Evolutionary conservation across 2,113 vertebrate genomes (phyloP), one percentile per base, ranked within the genome.

Genomic region (Myiopsitta monachus): DNA sequence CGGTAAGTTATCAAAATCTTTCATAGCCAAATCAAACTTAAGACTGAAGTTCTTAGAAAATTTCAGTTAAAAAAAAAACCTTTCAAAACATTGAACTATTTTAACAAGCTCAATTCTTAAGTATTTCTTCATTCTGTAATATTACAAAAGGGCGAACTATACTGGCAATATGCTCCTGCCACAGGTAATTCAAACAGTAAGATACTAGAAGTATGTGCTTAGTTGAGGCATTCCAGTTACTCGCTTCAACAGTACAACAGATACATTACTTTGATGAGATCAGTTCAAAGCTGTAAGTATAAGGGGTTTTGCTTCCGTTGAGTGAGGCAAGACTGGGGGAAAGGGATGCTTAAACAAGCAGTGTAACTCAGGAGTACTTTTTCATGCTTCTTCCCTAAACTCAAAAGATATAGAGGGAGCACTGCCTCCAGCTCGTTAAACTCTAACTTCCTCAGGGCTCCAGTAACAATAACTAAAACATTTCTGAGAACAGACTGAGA

Each of bases 201-300:
- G 28, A 36, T 30, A 73, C 31, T 3, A 46, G 3, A 47, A 54
- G 44, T 5, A 5, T 14, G 7, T 46, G 44, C 24, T 46, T n/a
- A 31, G 39, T 68, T 46, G 46, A 18, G 26, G 39, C 33, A 66
- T n/a, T 59, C 38, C 44, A 57, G 15, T n/a, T 57, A 33, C 9
- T 57, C 14, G 41, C 16, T 55, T 44, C 5, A 61, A 52, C n/a
- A 74, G 14, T 46, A 36, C n/a, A 46, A 74, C 7, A n/a, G 7
- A 62, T 41, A 7, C 1, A 67, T 66, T 59, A 41, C 16, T 61
- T 74, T 0, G 0, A 22, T 5, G 44, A 11, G n/a, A 74, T 31
- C 24, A 30, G 11, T 30, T 86, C 61, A n/a, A 36, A 80, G 17
- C 33, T 15, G 1, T 21, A 80, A 39, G 8, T 8, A 52, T 6